Percentiles rank a stretch among this genome's conserved stretches.
Evolutionary conservation across 2,888 invertebrate species (phyloP).

Genomic region (Adelognathus sp.): DNA sequence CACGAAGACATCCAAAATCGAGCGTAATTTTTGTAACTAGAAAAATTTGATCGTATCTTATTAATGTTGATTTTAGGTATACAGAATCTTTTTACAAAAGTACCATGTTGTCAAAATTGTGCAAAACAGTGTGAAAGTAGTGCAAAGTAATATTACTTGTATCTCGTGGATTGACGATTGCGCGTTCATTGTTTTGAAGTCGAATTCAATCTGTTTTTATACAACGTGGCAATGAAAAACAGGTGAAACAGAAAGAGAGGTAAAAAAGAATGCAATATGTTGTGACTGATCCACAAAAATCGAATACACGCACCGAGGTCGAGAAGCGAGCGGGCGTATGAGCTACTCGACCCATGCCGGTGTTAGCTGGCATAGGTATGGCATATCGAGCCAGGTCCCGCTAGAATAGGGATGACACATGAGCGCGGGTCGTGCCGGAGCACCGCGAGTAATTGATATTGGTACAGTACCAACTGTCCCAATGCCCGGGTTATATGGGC

Average conservation of each 20-base stretch:
- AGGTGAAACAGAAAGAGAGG: too few species aligned
- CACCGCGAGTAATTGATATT: conserved; percentile 76
- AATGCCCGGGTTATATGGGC: conserved; percentile 42
- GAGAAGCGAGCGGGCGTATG: background rate
- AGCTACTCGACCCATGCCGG: conserved; percentile 33
- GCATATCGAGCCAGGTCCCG: conserved; percentile 48
- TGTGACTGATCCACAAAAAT: conserved; percentile 38
- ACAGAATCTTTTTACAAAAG: too few species aligned
- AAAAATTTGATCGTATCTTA: too few species aligned
- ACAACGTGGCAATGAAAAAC: background rate
- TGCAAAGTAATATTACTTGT: background rate
- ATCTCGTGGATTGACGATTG: background rate
- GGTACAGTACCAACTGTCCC: conserved; percentile 68
- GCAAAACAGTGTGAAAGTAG: background rate
- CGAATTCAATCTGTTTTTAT: background rate
- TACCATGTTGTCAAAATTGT: too few species aligned
- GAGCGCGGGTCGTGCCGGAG: conserved; percentile 60
- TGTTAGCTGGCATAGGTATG: conserved; percentile 30
- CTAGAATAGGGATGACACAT: conserved; percentile 68
- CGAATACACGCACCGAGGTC: conserved; percentile 19
- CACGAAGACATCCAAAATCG: too few species aligned
- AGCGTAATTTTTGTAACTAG: too few species aligned
- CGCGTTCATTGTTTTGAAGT: background rate
- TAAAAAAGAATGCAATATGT: conserved; percentile 28
- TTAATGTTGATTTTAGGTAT: too few species aligned